Evolutionary conservation across 2,113 vertebrate genomes (phyloP).

Genomic region (Noctilio leporinus): DNA sequence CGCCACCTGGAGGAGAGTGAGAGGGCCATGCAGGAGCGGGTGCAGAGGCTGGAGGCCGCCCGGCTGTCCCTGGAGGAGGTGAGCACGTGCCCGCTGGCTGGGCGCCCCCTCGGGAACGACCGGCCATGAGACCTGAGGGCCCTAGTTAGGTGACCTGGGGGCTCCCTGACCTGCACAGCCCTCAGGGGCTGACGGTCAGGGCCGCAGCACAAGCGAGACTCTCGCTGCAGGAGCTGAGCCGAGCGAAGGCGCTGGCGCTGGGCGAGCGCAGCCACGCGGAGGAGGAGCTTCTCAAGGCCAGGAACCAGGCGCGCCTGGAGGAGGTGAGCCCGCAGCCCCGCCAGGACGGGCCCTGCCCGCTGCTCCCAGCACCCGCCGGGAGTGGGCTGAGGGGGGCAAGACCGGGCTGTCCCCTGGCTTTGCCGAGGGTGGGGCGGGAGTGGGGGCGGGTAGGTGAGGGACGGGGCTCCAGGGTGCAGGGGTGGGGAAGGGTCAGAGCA

Average conservation of each 20-base stretch:
- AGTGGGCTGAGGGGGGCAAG: background rate
- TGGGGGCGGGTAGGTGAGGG: background rate
- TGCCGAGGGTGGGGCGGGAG: background rate
- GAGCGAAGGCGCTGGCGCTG: slow-evolving; percentile 80
- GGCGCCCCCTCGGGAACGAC: background rate
- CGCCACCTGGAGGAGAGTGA: slow-evolving; percentile 86
- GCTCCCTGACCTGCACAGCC: background rate
- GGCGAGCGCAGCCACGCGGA: slow-evolving; percentile 84
- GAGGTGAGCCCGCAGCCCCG: slow-evolving; percentile 79
- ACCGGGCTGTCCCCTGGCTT: background rate
- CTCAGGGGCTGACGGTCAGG: background rate
- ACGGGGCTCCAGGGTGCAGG: no score
- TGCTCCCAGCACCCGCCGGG: background rate
- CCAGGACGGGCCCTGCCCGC: accelerated
- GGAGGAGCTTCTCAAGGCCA: slow-evolving; percentile 86
- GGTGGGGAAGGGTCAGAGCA: background rate
- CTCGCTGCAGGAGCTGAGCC: slow-evolving; percentile 87
- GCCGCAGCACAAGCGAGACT: background rate
- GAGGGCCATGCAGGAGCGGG: slow-evolving; percentile 84
- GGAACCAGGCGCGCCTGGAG: slow-evolving; percentile 84
- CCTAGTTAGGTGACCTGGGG: no score
- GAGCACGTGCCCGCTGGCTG: background rate
- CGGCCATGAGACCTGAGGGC: background rate
- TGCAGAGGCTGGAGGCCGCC: slow-evolving; percentile 87
- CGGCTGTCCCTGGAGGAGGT: slow-evolving; percentile 91